These are phyloP conservation scores for Galeopterus variegatus DNA, from an alignment of 2,113 vertebrate species.

Conservation along the genomic window DNA sequence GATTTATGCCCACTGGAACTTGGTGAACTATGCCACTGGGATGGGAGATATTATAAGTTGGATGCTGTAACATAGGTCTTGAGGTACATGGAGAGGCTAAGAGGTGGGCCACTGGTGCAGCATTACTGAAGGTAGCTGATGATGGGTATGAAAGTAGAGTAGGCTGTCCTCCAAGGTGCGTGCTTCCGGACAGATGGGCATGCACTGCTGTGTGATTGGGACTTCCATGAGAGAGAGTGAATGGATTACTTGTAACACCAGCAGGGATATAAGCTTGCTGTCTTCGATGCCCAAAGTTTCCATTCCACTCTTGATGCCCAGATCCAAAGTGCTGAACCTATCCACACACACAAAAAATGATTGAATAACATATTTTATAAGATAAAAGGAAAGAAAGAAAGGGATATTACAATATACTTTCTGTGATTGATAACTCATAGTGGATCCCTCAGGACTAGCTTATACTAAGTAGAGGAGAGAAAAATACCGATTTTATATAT, in stretches of 20 bases:
- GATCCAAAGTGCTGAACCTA: conserved; percentile 96
- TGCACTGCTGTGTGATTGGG: conserved; percentile 93
- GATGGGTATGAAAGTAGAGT: conserved; percentile 94
- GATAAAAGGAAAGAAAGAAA: conserved; percentile 24
- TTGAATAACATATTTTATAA: conserved; percentile 13
- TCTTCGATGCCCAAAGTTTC: conserved; percentile 94
- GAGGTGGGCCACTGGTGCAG: conserved; percentile 96
- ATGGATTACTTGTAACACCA: conserved; percentile 92
- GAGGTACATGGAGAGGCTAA: conserved; percentile 96
- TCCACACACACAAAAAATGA: conserved; percentile 21
- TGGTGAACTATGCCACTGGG: conserved; percentile 95
- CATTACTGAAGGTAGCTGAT: conserved; percentile 92
- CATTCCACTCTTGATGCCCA: conserved; percentile 96
- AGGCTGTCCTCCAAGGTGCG: conserved; percentile 92
- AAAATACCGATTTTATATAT: background rate
- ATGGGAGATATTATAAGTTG: conserved; percentile 93
- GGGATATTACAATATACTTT: background rate
- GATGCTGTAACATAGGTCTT: conserved; percentile 94
- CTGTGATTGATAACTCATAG: conserved; percentile 8
- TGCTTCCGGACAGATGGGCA: conserved; percentile 89
- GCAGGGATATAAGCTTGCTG: conserved; percentile 96
- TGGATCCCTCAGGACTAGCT: background rate
- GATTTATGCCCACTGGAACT: conserved; percentile 96
- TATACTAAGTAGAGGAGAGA: background rate
- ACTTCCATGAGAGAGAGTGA: conserved; percentile 96